Evolutionary conservation across 2,888 invertebrate genomes (phyloP), one percentile per base, ranked within the genome.

Genomic region (Pelosia muscerda): DNA sequence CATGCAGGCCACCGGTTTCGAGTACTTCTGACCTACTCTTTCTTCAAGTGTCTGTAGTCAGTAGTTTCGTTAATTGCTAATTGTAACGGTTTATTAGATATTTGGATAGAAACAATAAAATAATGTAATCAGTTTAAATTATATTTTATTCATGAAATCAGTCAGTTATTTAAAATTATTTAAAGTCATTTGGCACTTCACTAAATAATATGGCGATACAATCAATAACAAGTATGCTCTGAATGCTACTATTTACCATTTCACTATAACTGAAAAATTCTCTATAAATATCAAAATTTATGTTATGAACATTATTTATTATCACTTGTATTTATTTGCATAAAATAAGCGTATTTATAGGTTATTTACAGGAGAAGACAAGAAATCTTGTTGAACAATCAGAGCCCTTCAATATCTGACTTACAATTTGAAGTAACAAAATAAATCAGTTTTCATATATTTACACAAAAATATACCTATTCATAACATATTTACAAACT

Each of bases 171-270:
- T 91, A 90, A 89, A 91, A 91, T 90, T 90, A 90, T 90, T 81
- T 77, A 73, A 87, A 92, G 86, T 89, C 94, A 92, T 94, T 94
- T 94, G 94, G 94, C 94, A 94, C 94, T 90, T 93, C 90, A 91
- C 91, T 91, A 92, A 87, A 86, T 89, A 91, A 89, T 94, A 95
- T 95, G 95, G 95, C 94, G 81, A 72, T 84, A 84, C 69, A 83
- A 81, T 75, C 78, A 78, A 76, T 73, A 80, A 75, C 76, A 73
- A 67, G 78, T 84, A 67, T 82, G 84, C 85, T 86, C 84, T 81
- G 81, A 78, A 71, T 82, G 72, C 56, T 71, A 58, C 53, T 59
- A 65, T 70, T 64, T 63, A 15, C 56, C 57, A 34, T 71, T 31
- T 67, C 58, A 73, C 62, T 34, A 28, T 68, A 59, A 73, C 78